phyloP scores from a whole-genome alignment of 2,113 vertebrate species.

The Tympanuchus pallidicinctus region DNA sequence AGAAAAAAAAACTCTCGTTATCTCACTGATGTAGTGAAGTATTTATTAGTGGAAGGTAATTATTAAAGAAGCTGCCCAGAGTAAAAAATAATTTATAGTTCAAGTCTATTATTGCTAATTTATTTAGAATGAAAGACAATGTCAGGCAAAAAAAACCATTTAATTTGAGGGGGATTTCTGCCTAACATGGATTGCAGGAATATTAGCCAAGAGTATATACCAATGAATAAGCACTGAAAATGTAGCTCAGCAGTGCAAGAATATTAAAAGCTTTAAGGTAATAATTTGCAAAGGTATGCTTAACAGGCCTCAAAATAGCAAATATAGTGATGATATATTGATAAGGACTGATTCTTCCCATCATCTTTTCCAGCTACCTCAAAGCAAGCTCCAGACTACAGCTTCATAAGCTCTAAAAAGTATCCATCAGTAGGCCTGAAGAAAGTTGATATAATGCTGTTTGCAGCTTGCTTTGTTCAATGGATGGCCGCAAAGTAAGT shows the following conservation, averaged over 20 bases:
- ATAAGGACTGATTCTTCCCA: neutral
- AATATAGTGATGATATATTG: neutral
- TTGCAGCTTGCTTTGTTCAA: neutral
- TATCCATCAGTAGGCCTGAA: neutral
- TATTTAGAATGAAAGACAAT: neutral
- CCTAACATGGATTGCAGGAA: neutral
- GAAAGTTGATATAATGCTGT: neutral
- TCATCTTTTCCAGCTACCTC: neutral
- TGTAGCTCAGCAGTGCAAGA: neutral
- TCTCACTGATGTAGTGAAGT: neutral
- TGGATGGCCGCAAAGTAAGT: neutral
- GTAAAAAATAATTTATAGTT: slow-evolving; percentile 21
- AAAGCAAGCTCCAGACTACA: neutral
- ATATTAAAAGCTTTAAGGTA: slow-evolving; percentile 11
- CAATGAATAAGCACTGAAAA: neutral
- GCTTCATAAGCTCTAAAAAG: neutral
- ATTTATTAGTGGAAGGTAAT: slow-evolving; percentile 1
- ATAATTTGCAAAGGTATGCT: neutral
- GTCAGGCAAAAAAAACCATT: slow-evolving; percentile 15
- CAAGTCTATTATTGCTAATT: neutral
- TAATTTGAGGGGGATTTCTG: neutral
- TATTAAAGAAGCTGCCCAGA: neutral
- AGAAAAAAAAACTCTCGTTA: neutral
- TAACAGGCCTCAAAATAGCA: neutral
- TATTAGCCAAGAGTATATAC: neutral